Evolutionary conservation across 2,113 vertebrate species (phyloP).

Genomic region (Megaleporinus macrocephalus): DNA sequence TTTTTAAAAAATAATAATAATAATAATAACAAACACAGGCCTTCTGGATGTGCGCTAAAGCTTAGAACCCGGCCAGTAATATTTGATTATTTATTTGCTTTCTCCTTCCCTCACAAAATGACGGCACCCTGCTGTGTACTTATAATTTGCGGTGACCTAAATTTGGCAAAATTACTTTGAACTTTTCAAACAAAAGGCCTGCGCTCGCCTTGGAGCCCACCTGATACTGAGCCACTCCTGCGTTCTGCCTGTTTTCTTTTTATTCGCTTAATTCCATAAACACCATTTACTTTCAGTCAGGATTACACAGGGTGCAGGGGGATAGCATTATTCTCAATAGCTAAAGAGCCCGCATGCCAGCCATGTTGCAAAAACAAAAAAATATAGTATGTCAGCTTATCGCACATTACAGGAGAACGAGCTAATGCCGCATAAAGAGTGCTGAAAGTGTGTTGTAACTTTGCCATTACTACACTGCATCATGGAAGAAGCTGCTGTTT

Average conservation of each 20-base stretch:
- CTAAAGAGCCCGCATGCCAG: constrained; percentile 50
- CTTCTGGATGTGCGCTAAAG: constrained; percentile 58
- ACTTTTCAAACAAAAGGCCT: constrained; percentile 68
- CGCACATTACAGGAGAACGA: constrained; percentile 43
- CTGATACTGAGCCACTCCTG: constrained; percentile 47
- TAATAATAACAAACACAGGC: constrained; percentile 40
- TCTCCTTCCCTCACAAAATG: constrained; percentile 60
- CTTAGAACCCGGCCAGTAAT: constrained; percentile 27
- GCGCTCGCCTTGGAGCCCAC: constrained; percentile 48
- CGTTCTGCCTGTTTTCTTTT: constrained; percentile 51
- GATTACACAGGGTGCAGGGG: constrained; percentile 54
- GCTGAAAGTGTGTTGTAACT: not conserved
- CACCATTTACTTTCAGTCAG: constrained; percentile 64
- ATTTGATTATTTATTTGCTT: constrained; percentile 59
- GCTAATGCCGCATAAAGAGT: constrained; percentile 2
- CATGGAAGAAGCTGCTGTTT: not conserved
- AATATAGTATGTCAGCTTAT: constrained; percentile 32
- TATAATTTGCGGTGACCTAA: constrained; percentile 66
- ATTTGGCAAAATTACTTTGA: constrained; percentile 72
- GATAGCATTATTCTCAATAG: constrained; percentile 41
- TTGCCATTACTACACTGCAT: not conserved
- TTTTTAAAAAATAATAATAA: constrained; percentile 3
- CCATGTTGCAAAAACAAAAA: constrained; percentile 41
- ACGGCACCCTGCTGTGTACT: constrained; percentile 59
- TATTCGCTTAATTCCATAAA: constrained; percentile 65